Conservation (phyloP, 2,113 vertebrate genomes). For the Poeciliopsis turrubarensis region DNA sequence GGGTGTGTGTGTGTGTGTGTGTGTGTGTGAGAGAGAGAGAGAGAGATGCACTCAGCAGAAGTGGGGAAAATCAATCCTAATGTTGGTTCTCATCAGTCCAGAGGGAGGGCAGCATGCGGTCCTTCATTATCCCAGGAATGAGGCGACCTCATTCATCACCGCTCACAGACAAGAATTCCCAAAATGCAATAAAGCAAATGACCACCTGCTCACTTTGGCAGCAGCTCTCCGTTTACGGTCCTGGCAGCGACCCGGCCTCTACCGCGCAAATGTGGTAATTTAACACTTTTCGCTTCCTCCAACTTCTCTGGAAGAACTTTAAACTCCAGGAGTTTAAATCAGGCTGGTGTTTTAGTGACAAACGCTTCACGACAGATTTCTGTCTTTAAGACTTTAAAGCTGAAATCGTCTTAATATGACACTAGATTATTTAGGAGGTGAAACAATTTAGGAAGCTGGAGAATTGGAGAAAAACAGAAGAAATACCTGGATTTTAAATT, state of each 20-base stretch:
- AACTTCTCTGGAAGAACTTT: neutral
- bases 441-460: neutral
- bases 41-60: constrained; percentile 47
- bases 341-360: neutral
- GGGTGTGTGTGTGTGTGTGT: constrained; percentile 2
- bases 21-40: neutral
- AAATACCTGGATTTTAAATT: neutral
- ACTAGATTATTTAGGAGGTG: neutral
- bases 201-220: constrained; percentile 63
- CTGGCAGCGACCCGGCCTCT: neutral
- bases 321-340: neutral
- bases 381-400: too few relatives aligned
- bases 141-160: constrained; percentile 45
- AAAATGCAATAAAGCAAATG: constrained; percentile 44
- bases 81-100: neutral
- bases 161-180: constrained; percentile 46
- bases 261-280: constrained; percentile 4
- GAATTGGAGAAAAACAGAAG: neutral
- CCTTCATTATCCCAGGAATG: constrained; percentile 25
- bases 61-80: constrained; percentile 49
- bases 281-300: neutral
- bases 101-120: constrained; percentile 1
- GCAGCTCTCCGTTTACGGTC: neutral
- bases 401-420: neutral
- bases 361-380: neutral